Evolutionary conservation across 2,113 vertebrate species (phyloP).

Genomic region (Cisticola juncidis): DNA sequence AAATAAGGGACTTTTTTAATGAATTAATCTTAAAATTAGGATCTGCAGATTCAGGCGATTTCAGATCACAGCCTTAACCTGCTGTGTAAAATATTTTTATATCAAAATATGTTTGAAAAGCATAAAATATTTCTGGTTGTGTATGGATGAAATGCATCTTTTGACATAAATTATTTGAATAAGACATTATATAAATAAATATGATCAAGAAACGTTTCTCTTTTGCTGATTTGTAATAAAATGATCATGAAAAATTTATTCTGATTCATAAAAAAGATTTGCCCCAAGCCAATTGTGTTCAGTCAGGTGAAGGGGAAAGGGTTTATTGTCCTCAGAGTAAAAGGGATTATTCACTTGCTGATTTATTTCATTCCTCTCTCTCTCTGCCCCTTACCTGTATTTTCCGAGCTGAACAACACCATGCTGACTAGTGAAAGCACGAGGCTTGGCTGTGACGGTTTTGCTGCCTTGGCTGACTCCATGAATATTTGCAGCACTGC

Average conservation of each 20-base stretch:
- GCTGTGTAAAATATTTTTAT: background rate
- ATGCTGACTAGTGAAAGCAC: background rate
- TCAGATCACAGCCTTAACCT: background rate
- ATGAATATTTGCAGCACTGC: background rate
- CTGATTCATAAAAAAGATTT: background rate
- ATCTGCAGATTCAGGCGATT: background rate
- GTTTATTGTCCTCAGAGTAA: background rate
- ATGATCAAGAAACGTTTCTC: background rate
- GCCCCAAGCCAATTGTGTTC: background rate
- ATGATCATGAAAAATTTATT: background rate
- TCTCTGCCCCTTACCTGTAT: background rate
- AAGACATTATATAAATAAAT: background rate
- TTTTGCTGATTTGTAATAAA: background rate
- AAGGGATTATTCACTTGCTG: background rate
- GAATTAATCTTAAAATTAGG: background rate
- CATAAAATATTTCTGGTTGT: background rate
- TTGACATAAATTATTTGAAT: background rate
- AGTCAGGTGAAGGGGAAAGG: background rate
- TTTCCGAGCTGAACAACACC: slow-evolving; percentile 11
- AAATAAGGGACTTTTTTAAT: background rate
- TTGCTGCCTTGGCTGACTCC: slow-evolving; percentile 32
- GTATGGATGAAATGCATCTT: background rate
- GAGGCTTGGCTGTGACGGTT: background rate
- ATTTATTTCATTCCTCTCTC: slow-evolving; percentile 6
- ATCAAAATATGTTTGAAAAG: background rate